Evolutionary conservation across 1,140 invertebrate genomes (phyloP).

Genomic region (Orchestia grillus): DNA sequence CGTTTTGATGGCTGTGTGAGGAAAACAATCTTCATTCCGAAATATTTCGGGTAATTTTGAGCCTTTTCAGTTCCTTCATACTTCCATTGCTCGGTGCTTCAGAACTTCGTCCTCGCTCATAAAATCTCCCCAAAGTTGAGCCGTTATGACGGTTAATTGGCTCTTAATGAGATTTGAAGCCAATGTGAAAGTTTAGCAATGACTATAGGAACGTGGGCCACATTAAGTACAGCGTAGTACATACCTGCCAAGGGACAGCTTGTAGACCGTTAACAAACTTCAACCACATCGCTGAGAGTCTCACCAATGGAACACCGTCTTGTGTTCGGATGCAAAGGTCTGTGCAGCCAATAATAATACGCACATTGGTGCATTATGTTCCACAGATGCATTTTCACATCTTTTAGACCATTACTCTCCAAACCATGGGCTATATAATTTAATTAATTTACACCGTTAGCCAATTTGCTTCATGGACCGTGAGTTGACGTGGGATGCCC

Average conservation of each 20-base stretch:
- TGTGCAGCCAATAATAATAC: not conserved
- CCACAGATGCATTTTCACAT: not conserved
- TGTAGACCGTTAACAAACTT: not conserved
- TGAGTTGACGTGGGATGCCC: no score
- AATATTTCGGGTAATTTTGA: not conserved
- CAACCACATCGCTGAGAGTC: not conserved
- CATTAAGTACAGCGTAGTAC: not conserved
- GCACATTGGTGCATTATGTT: no score
- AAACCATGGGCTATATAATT: no score
- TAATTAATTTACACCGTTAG: no score
- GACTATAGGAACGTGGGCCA: not conserved
- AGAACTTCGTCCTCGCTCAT: not conserved
- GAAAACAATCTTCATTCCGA: not conserved
- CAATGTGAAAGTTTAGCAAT: constrained; percentile 9
- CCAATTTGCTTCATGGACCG: no score
- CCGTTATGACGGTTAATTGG: constrained; percentile 7
- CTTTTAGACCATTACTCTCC: not conserved
- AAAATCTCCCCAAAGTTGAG: not conserved
- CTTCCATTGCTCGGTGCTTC: not conserved
- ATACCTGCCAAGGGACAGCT: not conserved
- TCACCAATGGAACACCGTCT: not conserved
- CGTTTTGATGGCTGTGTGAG: not conserved
- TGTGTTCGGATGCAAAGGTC: not conserved
- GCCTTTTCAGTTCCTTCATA: not conserved
- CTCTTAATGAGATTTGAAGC: constrained; percentile 1